A percentile compares a stretch with the other conserved stretches of the same genome.
These are phyloP conservation scores for Moxostoma hubbsi DNA, from an alignment of 2,797 vertebrate genomes.

Conservation along the genomic window DNA sequence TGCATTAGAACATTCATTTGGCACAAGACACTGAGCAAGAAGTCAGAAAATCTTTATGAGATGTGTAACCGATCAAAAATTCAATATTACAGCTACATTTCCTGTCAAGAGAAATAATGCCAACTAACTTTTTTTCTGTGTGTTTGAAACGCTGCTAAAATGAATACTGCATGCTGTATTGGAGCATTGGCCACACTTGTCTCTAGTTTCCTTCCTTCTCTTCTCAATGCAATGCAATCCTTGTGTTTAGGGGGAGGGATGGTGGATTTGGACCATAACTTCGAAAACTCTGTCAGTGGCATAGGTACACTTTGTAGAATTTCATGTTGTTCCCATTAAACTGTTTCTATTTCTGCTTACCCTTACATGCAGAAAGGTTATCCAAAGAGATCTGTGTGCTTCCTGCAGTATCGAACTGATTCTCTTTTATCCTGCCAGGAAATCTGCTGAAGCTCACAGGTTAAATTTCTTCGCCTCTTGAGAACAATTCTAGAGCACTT, in stretches of 20 bases:
- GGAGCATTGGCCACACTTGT: slow-evolving; percentile 38
- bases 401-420: slow-evolving; percentile 48
- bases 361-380: background rate
- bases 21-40: slow-evolving; percentile 55
- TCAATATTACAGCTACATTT: slow-evolving; percentile 69
- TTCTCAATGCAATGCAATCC: background rate
- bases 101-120: slow-evolving; percentile 72
- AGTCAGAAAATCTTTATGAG: slow-evolving; percentile 69
- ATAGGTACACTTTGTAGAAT: background rate
- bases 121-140: slow-evolving; percentile 60
- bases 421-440: slow-evolving; percentile 47
- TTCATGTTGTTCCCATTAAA: slow-evolving; percentile 21
- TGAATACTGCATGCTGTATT: slow-evolving; percentile 35
- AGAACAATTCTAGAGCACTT: slow-evolving; percentile 38
- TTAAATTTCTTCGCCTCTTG: slow-evolving; percentile 52
- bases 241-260: background rate
- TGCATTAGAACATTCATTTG: slow-evolving; percentile 19
- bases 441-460: slow-evolving; percentile 56
- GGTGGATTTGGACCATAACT: background rate
- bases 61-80: slow-evolving; percentile 68
- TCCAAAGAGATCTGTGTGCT: background rate
- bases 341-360: slow-evolving; percentile 33
- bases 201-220: background rate
- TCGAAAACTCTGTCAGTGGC: background rate
- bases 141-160: slow-evolving; percentile 70